Percentiles rank a stretch among this genome's conserved stretches.
phyloP scores from a whole-genome alignment of 2,888 invertebrate species.

The Drosophila affinis region DNA sequence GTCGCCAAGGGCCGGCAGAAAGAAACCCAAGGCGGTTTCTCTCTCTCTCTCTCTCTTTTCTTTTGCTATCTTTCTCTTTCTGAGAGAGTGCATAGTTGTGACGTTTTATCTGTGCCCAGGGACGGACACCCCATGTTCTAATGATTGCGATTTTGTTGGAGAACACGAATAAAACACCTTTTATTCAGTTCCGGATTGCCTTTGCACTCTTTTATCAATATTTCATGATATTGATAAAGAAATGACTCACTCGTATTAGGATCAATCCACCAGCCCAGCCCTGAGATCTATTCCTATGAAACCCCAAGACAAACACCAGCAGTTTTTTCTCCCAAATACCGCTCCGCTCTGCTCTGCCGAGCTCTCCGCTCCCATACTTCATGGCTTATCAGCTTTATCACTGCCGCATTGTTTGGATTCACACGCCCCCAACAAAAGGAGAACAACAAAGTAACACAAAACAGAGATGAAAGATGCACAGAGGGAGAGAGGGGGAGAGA shows the following conservation, averaged over 20 bases:
- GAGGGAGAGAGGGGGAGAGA: constrained; percentile 7
- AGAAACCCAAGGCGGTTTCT: constrained; percentile 31
- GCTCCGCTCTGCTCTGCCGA: background rate
- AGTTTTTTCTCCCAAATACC: constrained; percentile 24
- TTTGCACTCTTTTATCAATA: no score
- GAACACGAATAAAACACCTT: no score
- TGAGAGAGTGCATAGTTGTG: background rate
- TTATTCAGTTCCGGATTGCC: no score
- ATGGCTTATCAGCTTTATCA: constrained; percentile 65
- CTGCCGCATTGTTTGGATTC: constrained; percentile 79
- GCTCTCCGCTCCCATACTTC: background rate
- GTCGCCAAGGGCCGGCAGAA: constrained; percentile 49
- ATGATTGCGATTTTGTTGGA: background rate
- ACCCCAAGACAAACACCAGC: constrained; percentile 35
- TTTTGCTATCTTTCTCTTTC: background rate
- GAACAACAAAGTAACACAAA: constrained; percentile 25
- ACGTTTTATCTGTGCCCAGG: constrained; percentile 2
- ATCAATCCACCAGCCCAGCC: constrained; percentile 28
- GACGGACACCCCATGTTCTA: background rate
- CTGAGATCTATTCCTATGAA: constrained; percentile 23
- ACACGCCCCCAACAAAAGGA: constrained; percentile 77
- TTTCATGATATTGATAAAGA: no score
- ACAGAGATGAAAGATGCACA: constrained; percentile 34
- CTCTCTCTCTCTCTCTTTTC: no score
- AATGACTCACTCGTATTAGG: background rate